Evolutionary conservation across 2,888 invertebrate genomes (phyloP), one percentile per base, ranked within the genome.

Genomic region (Spilosoma lubricipeda): DNA sequence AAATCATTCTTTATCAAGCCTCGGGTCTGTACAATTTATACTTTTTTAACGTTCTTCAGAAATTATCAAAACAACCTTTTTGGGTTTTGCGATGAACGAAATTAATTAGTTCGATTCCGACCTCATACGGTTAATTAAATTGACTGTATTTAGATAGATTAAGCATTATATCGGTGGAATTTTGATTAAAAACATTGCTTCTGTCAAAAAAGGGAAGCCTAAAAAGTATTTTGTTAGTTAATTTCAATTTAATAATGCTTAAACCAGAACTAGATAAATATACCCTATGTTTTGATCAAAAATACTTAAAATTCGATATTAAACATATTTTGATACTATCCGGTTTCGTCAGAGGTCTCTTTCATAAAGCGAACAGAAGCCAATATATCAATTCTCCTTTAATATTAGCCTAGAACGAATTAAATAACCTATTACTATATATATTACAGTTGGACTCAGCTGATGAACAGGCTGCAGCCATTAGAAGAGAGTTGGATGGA

Each of bases 381-480:
- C 23, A 2, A 52, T 1, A 20, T 23, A 52, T 48, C 2, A 23
- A 52, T 23, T 52, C 23, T 20, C 1, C 23, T 52, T 52, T 20
- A 52, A 7, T 20, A 52, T 52, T 52, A 20, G 20, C 8, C 7
- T 30, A 59, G 27, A 59, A 27, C 15, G 11, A 67, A 42, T 9
- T 39, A 67, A 18, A 15, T 36, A 39, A 69, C 18, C 18, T 23
- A 27, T 66, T 77, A 2, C 56, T 73, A 83, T 86, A n/a, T n/a
- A n/a, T n/a, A n/a, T n/a, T n/a, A 39, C 92, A 99, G 99, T 96
- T 99, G 96, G 99, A 99, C 95, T 99, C 99, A 88, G 99, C 99
- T 75, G 99, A 99, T 94, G 99, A 99, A 94, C 99, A 99, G 96
- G 99, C 99, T 80, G 99, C 99, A 67, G 99, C 99, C 73, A 99